Base-by-base conservation (phyloP, 2,113 vertebrate genomes). In the Oncorhynchus kisutch region DNA sequence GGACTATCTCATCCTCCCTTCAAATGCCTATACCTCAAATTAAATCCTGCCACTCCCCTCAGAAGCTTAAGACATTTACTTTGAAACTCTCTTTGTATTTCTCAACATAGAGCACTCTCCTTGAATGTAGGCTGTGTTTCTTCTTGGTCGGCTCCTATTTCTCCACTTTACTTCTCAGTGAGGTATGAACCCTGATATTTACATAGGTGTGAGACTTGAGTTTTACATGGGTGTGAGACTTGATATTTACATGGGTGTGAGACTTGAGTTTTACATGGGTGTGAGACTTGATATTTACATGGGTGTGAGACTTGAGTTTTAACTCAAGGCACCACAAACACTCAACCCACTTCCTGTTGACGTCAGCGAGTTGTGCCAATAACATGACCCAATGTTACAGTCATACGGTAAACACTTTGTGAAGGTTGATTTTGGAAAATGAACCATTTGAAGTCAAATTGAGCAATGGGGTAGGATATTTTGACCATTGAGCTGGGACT, bases 341-440 rank as follows among this genome's bases (percentile, higher is more conserved):
- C 69, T 76, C 70, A 66, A 75, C 49, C 77, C 77, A 66, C 24
- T 25, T 54, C 16, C 51, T 5, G 39, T 45, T 45, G 39, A 45
- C 1, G 49, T 54, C 12, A 54, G 3, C 14, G 14, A 14, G 49
- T 16, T 54, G 49, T 54, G 49, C 49, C 12, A 54, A 16, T 18
- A 45, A 54, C 49, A 54, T 0, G 0, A 54, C 49, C 49, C 49
- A 54, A 51, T 51, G 49, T 51, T 14, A 51, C 49, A 51, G 49
- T 14, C 49, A 51, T 0, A 51, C 4, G 14, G 49, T 16, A 18
- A 54, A 54, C 14, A 54, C 49, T 54, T 54, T 13, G 49, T 16
- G 49, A 54, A 54, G 16, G 49, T 54, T 13, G 16, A 54, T 9
- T 4, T 54, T 16, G 39, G 39, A 45, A 45, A 9, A 9, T 45